Base-by-base conservation (phyloP, 1,140 invertebrate genomes). In the Neodiprion fabricii region DNA sequence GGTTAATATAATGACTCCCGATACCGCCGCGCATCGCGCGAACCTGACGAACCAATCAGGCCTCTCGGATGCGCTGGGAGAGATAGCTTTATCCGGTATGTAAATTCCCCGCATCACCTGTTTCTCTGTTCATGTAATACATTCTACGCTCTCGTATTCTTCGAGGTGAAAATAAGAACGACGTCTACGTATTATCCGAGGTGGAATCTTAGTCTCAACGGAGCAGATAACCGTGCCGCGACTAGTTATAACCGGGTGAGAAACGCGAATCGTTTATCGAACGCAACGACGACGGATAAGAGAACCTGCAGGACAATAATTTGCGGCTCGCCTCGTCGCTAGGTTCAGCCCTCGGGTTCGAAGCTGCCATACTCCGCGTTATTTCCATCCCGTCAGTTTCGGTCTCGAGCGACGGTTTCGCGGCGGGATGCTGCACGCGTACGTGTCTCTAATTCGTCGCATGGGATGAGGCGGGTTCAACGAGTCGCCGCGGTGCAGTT, bases 301-400 rank as follows among this genome's bases (percentile, higher is more conserved):
- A 5, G 28, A 61, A 61, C 11, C 53, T 14, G 53, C 53, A 9
- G 28, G 28, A 40, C 5, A 40, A 17, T 61, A 61, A 61, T 61
- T 61, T 40, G 28, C 28, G 28, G 28, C 28, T 40, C 2, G 28
- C 28, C 1, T 40, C 28, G 28, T 40, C 28, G 28, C 28, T 40
- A 40, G 28, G 28, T 40, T 40, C 28, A 40, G 5, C 28, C 28
- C 28, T 40, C 28, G 28, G 5, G 5, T 40, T 3, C 28, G 28
- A 3, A 5, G 28, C 28, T 40, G 17, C 28, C 28, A 5, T 5
- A 40, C 28, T 40, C 28, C 28, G 8, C 53, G n/a, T 61, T 61
- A 61, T 61, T 61, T 61, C 53, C 53, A 61, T 61, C 53, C n/a
- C 53, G 53, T 61, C 53, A 61, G 53, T 17, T 61, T 61, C 53